A percentile compares a stretch with the other conserved stretches of the same genome.
Conservation (phyloP, 2,888 invertebrate genomes). For the Coleophora flavipennella region DNA sequence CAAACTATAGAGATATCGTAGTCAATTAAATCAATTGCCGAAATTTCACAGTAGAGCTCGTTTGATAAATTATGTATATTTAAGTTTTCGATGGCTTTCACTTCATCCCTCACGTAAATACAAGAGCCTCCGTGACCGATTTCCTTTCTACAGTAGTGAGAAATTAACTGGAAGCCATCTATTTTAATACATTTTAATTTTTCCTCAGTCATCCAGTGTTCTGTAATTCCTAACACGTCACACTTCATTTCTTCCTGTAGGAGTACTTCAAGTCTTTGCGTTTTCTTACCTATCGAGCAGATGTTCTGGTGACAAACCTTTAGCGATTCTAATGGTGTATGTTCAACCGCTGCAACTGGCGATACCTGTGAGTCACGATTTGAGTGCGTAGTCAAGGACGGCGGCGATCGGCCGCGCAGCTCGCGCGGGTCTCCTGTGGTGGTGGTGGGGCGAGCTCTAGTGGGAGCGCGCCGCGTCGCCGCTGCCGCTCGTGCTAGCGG, state of each 20-base stretch:
- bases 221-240: not conserved
- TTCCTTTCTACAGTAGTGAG: not conserved
- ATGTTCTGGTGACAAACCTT: not conserved
- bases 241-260: not conserved
- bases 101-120: not conserved
- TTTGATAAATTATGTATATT: not conserved
- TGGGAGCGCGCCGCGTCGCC: not conserved
- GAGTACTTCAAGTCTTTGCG: not conserved
- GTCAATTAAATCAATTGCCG: slow-evolving; percentile 1
- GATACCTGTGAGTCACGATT: too few species aligned
- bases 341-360: too few species aligned
- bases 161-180: not conserved
- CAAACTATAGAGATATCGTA: not conserved
- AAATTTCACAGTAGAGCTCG: not conserved
- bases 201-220: not conserved
- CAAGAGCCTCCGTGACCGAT: not conserved
- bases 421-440: not conserved
- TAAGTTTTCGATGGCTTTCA: not conserved
- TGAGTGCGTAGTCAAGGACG: too few species aligned
- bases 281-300: not conserved
- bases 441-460: too few species aligned
- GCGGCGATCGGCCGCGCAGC: not conserved
- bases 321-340: not conserved
- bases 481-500: not conserved
- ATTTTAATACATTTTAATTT: not conserved